Conservation (phyloP, 2,797 vertebrate species). For the Chaenodraco wilsoni region DNA sequence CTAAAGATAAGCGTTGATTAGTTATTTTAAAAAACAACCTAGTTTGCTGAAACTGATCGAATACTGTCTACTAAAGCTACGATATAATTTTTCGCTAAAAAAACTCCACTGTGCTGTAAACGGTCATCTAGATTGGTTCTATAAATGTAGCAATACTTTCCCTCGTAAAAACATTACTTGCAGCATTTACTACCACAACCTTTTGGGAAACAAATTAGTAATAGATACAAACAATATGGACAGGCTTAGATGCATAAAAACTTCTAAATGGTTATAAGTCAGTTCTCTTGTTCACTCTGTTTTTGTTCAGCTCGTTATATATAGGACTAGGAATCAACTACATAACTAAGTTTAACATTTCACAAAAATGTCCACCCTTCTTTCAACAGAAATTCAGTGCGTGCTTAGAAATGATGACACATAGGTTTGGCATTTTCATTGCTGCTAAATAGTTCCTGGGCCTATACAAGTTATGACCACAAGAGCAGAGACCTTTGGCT, state of each 20-base stretch:
- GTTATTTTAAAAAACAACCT: not conserved
- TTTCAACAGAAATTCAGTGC: not conserved
- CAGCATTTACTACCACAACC: not conserved
- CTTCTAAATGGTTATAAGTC: not conserved
- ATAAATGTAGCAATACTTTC: too few species aligned
- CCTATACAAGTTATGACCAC: not conserved
- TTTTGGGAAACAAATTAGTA: not conserved
- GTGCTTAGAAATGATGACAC: not conserved
- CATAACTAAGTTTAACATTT: not conserved
- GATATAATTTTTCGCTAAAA: not conserved
- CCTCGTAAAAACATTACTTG: not conserved
- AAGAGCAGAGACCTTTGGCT: not conserved
- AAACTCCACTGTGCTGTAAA: too few species aligned
- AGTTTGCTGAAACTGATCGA: not conserved
- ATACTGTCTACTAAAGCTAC: not conserved
- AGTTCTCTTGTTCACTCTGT: not conserved
- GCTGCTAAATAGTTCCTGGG: not conserved
- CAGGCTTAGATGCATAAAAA: not conserved
- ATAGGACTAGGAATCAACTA: not conserved
- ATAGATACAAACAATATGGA: not conserved
- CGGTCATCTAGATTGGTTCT: too few species aligned
- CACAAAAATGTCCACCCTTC: not conserved
- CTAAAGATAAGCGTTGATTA: not conserved
- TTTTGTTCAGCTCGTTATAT: not conserved
- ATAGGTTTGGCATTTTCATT: not conserved